Percentiles rank a stretch among this genome's conserved stretches.
Evolutionary conservation across 2,888 invertebrate genomes (phyloP).

Genomic region (Synergus gifuensis): DNA sequence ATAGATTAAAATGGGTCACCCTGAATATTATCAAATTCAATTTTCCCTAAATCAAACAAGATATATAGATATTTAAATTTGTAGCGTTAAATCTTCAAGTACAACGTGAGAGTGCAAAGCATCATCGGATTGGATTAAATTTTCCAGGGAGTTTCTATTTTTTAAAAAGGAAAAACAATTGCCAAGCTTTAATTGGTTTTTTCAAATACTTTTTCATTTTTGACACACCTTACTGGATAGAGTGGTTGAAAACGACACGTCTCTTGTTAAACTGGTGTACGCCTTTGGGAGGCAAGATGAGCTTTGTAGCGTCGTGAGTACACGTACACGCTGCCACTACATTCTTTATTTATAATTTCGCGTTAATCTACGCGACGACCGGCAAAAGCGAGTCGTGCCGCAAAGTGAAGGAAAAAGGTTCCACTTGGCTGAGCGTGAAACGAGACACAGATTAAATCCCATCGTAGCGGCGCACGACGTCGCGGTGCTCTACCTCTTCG

Average conservation of each 20-base stretch:
- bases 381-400: conserved; percentile 77
- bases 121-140: too few species aligned
- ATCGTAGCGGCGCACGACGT: conserved; percentile 74
- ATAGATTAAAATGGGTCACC: too few species aligned
- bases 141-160: too few species aligned
- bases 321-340: conserved; percentile 54
- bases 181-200: too few species aligned
- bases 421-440: conserved; percentile 80
- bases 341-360: conserved; percentile 79
- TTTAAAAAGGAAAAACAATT: too few species aligned
- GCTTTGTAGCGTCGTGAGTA: conserved; percentile 63
- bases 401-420: conserved; percentile 79
- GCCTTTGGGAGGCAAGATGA: conserved; percentile 47
- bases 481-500: conserved; percentile 65
- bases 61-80: too few species aligned
- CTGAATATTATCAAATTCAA: too few species aligned
- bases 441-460: conserved; percentile 81
- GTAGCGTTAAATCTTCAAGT: too few species aligned
- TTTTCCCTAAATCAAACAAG: too few species aligned
- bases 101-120: too few species aligned
- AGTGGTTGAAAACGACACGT: neutral
- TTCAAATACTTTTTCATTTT: too few species aligned
- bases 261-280: conserved; percentile 39
- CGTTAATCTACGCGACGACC: conserved; percentile 79
- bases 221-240: too few species aligned